Base-by-base conservation (phyloP, 2,888 invertebrate genomes). In the Heliothis peltigera region DNA sequence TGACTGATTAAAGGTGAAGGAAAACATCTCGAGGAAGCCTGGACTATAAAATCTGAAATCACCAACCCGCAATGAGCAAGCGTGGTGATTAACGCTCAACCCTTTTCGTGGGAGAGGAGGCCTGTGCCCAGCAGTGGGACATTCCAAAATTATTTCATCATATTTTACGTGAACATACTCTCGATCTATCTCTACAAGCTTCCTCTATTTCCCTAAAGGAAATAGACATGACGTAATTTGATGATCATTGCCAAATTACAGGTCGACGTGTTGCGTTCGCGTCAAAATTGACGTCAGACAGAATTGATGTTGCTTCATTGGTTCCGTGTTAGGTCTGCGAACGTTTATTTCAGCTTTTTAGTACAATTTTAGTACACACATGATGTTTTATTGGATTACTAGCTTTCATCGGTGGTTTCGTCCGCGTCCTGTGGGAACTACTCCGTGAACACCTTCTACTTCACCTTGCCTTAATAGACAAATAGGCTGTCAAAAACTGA, bases 171-270 rank as follows among this genome's bases (percentile, higher is more conserved):
- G 8, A 66, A 52, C 42, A 19, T 49, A 43, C 12, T 10, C 18
- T 19, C 1, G 0, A 25, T 17, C 43, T 32, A 48, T 43, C 18
- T 43, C 53, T 44, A 48, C 21, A 56, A 71, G 42, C 46, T 53
- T 39, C 51, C 57, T 44, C 43, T 63, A 72, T 72, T 72, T 53
- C 63, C 64, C 42, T n/a, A 43, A 10, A 57, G 72, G 72, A 72
- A 72, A 72, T 72, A 63, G 52, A 43, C 68, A 21, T 61, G 43
- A 51, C 61, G 49, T 67, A 18, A 70, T 53, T 49, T 4, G 28
- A 47, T 22, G 52, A 54, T 43, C 47, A 64, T n/a, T 46, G 22
- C 63, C 44, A 60, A 59, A 60, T 70, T 55, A 54, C 70, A 52
- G 55, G 39, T 59, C 18, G 47, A 59, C 35, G 32, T 60, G 53